phyloP scores from a whole-genome alignment of 2,113 vertebrate genomes.

The Oceanites oceanicus region DNA sequence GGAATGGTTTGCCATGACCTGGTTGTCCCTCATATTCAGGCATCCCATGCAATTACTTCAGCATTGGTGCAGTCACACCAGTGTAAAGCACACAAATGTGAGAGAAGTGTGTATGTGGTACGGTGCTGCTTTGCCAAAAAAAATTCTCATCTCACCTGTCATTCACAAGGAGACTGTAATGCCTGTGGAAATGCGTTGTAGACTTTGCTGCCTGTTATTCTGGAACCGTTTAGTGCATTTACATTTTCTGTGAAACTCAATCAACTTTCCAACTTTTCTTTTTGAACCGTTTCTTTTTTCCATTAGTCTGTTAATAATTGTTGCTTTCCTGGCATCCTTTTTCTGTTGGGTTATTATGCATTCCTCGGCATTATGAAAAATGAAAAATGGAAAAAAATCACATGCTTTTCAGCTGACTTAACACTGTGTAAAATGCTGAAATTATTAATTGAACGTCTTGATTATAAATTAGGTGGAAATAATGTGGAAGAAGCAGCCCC shows the following conservation, averaged over 20 bases:
- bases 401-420: slow-evolving; percentile 83
- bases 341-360: slow-evolving; percentile 76
- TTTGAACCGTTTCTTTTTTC: slow-evolving; percentile 65
- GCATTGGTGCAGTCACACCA: rapidly evolving
- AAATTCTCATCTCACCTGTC: not conserved
- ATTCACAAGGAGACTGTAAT: not conserved
- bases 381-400: slow-evolving; percentile 76
- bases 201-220: slow-evolving; percentile 39
- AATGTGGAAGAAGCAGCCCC: slow-evolving; percentile 81
- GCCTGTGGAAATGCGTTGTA: not conserved
- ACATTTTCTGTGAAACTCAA: slow-evolving; percentile 66
- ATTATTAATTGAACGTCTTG: slow-evolving; percentile 85
- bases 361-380: slow-evolving; percentile 77
- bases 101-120: rapidly evolving
- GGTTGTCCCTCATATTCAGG: rapidly evolving
- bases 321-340: slow-evolving; percentile 68
- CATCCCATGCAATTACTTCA: rapidly evolving
- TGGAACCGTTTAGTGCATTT: slow-evolving; percentile 45
- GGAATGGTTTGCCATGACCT: not conserved
- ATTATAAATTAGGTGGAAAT: slow-evolving; percentile 86
- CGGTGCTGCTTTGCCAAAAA: rapidly evolving
- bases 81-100: not conserved
- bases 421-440: slow-evolving; percentile 77
- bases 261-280: slow-evolving; percentile 62
- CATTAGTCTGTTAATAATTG: slow-evolving; percentile 74